Base-by-base conservation (phyloP, 2,888 invertebrate species). In the Amiota minor region DNA sequence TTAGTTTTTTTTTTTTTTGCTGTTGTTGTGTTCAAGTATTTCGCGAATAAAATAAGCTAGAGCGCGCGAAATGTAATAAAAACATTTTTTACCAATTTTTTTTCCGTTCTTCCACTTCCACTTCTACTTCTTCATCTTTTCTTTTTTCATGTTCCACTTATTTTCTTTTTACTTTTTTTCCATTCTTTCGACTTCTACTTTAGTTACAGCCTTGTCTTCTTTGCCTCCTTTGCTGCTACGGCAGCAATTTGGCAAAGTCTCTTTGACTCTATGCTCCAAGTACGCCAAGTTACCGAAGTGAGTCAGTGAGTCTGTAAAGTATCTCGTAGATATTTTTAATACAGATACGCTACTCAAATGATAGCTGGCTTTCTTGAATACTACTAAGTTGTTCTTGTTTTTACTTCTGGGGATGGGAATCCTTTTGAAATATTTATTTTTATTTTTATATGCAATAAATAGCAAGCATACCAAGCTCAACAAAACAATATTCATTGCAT, bases 41-140 rank as follows among this genome's bases (percentile, higher is more conserved):
- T 85, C 76, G 81, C 79, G 84, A 83, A 83, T 73, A 84, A 81
- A 83, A 83, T 80, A 81, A 84, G 83, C 86, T 83, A 87, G 81
- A 84, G 83, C 86, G 83, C 87, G 87, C 82, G 87, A 87, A 87
- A 87, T 87, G 88, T 87, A 87, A 87, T 87, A 87, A 87, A 87
- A 87, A 87, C 86, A 87, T 87, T 87, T 87, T 87, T 87, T 83
- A 77, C 70, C 65, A 65, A 46, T 64, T 72, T 55, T 71, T 61
- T 62, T 62, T 61, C 20, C 46, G 45, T 65, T 20, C 23, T 47
- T 50, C 35, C 1, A 23, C 23, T 23, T 23, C 35, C 35, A 35
- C 6, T 35, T 35, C 35, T 8, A 23, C 53, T 68, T 65, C 47
- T 18, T 62, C 45, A 16, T 62, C 12, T 65, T 20, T 47, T 35